Conservation (phyloP, 2,888 invertebrate genomes). For the Belgica antarctica region DNA sequence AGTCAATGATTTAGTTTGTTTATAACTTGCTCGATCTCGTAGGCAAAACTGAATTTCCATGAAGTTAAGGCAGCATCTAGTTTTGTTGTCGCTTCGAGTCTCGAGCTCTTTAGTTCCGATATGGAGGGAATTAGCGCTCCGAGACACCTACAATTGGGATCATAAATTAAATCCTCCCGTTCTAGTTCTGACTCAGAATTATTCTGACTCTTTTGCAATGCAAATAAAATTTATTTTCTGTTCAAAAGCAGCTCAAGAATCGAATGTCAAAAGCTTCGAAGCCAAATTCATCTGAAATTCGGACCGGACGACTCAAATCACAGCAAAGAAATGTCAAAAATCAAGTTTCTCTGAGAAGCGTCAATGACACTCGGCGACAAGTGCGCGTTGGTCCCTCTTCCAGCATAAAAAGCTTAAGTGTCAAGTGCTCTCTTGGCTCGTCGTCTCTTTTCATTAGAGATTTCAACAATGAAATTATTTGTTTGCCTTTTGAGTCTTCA, state of each 20-base stretch:
- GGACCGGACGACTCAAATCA: not conserved
- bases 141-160: constrained; percentile 7
- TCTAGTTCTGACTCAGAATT: not conserved
- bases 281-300: too few relatives aligned
- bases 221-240: too few relatives aligned
- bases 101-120: not conserved
- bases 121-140: not conserved
- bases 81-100: too few relatives aligned
- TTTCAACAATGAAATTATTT: constrained; percentile 9
- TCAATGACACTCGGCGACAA: too few relatives aligned
- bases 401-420: constrained; percentile 15
- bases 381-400: not conserved
- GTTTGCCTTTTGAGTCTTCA: not conserved
- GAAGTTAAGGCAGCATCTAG: not conserved
- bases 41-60: constrained; percentile 15
- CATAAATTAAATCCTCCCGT: constrained; percentile 5
- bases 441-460: not conserved
- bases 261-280: too few relatives aligned
- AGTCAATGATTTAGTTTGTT: constrained; percentile 7
- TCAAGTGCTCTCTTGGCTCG: not conserved
- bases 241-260: too few relatives aligned
- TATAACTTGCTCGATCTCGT: constrained; percentile 7
- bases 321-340: not conserved
- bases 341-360: not conserved
- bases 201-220: not conserved